These are phyloP conservation scores for Ormyrus nitidulus DNA, from an alignment of 2,888 invertebrate species.

Conservation along the genomic window DNA sequence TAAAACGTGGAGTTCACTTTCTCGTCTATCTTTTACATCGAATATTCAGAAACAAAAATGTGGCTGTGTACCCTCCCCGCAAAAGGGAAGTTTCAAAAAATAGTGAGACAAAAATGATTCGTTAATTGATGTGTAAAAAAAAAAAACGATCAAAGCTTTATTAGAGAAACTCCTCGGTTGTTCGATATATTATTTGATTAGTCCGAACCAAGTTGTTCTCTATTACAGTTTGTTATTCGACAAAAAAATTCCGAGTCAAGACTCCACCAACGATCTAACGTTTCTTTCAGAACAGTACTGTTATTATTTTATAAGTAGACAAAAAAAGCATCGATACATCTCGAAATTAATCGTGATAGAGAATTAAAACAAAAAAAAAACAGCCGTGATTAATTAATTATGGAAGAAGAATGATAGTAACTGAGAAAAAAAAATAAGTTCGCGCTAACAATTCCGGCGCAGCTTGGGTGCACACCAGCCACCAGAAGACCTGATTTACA, in stretches of 20 bases:
- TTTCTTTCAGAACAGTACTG: constrained; percentile 14
- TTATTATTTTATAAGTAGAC: constrained; percentile 21
- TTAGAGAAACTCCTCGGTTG: constrained; percentile 6
- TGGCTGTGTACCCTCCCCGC: constrained; percentile 73
- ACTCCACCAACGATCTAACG: constrained; percentile 7
- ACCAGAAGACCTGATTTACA: constrained; percentile 65
- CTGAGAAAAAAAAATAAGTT: constrained; percentile 3
- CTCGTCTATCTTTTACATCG: constrained; percentile 48
- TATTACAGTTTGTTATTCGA: no score
- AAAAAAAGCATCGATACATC: constrained; percentile 33
- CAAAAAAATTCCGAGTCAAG: constrained; percentile 1
- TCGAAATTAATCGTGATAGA: neutral
- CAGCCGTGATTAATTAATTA: constrained; percentile 20
- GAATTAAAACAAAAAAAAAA: constrained; percentile 13
- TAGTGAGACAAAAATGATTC: constrained; percentile 22
- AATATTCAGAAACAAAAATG: constrained; percentile 45
- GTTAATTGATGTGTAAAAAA: neutral
- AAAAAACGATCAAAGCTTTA: constrained; percentile 2
- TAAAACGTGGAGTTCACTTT: constrained; percentile 54
- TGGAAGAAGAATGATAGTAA: constrained; percentile 31
- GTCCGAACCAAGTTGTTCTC: constrained; percentile 21
- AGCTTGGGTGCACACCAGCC: constrained; percentile 74
- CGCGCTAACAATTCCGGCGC: constrained; percentile 49
- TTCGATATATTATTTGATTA: neutral
- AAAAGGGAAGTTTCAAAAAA: constrained; percentile 61